Evolutionary conservation across 1,140 invertebrate genomes (phyloP).

Genomic region (Diabrotica undecimpunctata): DNA sequence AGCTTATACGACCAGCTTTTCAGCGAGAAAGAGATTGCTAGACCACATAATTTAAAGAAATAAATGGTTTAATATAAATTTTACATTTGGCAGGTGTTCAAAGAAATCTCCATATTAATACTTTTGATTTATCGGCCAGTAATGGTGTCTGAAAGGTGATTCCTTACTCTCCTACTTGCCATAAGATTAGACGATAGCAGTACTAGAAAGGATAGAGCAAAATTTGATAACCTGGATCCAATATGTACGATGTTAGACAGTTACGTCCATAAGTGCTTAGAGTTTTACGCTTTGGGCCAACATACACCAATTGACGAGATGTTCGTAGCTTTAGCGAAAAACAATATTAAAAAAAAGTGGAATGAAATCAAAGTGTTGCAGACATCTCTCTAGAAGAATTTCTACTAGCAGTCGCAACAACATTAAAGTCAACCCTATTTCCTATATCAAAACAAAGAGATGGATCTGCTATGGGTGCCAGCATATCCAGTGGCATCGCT

Average conservation of each 20-base stretch:
- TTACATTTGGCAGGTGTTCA: slow-evolving; percentile 51
- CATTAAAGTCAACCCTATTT: no score
- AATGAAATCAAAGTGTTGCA: no score
- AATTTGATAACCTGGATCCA: slow-evolving; percentile 39
- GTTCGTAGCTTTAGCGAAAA: slow-evolving; percentile 41
- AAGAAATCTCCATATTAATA: slow-evolving; percentile 46
- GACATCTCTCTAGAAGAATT: no score
- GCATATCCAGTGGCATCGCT: no score
- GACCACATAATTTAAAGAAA: slow-evolving; percentile 9
- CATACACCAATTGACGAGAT: slow-evolving; percentile 43
- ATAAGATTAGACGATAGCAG: slow-evolving; percentile 34
- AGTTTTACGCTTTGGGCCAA: slow-evolving; percentile 29
- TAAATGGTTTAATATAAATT: slow-evolving; percentile 44
- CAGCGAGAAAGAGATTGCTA: not conserved
- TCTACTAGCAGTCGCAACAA: no score
- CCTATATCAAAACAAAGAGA: no score
- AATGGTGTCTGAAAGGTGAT: slow-evolving; percentile 38
- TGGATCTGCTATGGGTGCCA: no score
- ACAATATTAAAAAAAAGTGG: no score
- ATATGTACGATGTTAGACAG: slow-evolving; percentile 41
- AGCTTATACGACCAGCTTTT: slow-evolving; percentile 7
- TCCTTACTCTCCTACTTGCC: slow-evolving; percentile 21
- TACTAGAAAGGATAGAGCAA: slow-evolving; percentile 37
- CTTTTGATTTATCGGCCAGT: slow-evolving; percentile 43
- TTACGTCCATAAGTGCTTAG: slow-evolving; percentile 33